These are phyloP conservation scores for Metalampra italica DNA, from an alignment of 2,888 invertebrate genomes.

Conservation along the genomic window DNA sequence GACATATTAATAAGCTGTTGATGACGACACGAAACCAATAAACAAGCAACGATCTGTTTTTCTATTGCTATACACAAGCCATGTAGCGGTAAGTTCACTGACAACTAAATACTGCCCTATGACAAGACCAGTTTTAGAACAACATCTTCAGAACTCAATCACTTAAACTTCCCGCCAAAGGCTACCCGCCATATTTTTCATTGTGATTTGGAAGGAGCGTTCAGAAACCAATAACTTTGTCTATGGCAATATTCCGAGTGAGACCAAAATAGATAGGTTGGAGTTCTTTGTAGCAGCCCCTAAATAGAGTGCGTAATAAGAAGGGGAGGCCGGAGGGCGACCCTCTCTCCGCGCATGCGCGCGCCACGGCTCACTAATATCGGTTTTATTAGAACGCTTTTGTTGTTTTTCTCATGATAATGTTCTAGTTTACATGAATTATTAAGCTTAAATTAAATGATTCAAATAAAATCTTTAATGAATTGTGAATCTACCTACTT, in stretches of 20 bases:
- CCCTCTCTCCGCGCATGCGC: constrained; percentile 62
- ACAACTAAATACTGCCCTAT: too few relatives aligned
- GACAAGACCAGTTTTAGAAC: too few relatives aligned
- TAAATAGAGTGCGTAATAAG: constrained; percentile 76
- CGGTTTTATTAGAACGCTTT: constrained; percentile 69
- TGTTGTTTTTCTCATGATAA: constrained; percentile 42
- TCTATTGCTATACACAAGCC: too few relatives aligned
- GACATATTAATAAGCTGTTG: too few relatives aligned
- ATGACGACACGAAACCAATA: too few relatives aligned
- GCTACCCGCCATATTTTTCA: not conserved
- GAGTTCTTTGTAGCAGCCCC: constrained; percentile 74
- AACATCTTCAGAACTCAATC: not conserved
- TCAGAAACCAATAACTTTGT: constrained; percentile 63
- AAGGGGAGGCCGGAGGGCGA: constrained; percentile 64
- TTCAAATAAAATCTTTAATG: not conserved
- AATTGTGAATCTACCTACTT: too few relatives aligned
- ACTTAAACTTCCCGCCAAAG: not conserved
- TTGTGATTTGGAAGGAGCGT: constrained; percentile 25
- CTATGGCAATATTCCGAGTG: constrained; percentile 66
- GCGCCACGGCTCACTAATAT: constrained; percentile 44
- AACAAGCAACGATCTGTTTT: too few relatives aligned
- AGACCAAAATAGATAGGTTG: constrained; percentile 73
- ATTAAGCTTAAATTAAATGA: not conserved
- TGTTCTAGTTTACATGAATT: constrained; percentile 4
- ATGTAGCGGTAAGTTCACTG: too few relatives aligned